phyloP scores from a whole-genome alignment of 2,888 invertebrate species.

The Habroteleia sp. region DNA sequence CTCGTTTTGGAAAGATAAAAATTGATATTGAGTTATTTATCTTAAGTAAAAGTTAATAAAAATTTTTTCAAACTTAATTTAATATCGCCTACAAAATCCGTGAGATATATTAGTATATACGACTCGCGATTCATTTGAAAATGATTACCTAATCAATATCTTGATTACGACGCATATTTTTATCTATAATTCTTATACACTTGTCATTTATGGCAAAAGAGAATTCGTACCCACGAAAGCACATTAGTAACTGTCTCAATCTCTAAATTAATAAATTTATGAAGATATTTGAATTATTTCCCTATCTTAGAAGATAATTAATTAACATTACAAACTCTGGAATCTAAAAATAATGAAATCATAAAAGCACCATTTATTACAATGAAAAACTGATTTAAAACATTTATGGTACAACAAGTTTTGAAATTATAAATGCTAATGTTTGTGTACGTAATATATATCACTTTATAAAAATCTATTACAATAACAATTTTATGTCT shows the following conservation, averaged over 20 bases:
- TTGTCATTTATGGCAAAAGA: background rate
- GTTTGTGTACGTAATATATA: no score
- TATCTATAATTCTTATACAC: background rate
- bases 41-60: conserved; percentile 19
- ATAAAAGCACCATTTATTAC: no score
- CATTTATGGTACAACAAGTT: no score
- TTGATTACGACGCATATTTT: background rate
- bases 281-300: no score
- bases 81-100: background rate
- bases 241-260: background rate
- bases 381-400: no score
- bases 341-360: no score
- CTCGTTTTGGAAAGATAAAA: conserved; percentile 15
- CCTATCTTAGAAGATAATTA: no score
- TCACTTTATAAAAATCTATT: background rate
- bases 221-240: background rate
- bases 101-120: background rate
- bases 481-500: background rate
- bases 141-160: background rate
- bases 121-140: background rate
- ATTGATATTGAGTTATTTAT: conserved; percentile 16
- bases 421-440: no score
- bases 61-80: background rate
- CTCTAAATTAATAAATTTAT: no score
- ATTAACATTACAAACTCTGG: no score